Evolutionary conservation across 2,113 vertebrate genomes (phyloP).

Genomic region (zebrafish (Danio rerio)): GRCz12tu NC_133180.1:56540001-56540500

Average conservation of each 20-base stretch:
- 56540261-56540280: not conserved
- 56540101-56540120: constrained; percentile 37
- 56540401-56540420: too few species aligned
- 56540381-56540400: too few species aligned
- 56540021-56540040: constrained; percentile 53
- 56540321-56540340: not conserved
- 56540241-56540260: constrained; percentile 4
- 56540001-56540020: constrained; percentile 52
- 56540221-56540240: not conserved
- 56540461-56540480: too few species aligned
- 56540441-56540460: too few species aligned
- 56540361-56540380: too few species aligned
- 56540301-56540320: not conserved
- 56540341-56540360: not conserved
- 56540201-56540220: constrained; percentile 17
- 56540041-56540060: constrained; percentile 30
- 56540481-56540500: too few species aligned
- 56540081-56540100: constrained; percentile 38
- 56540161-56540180: constrained; percentile 17
- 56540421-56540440: too few species aligned
- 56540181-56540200: constrained; percentile 40
- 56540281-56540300: not conserved
- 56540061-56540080: constrained; percentile 31
- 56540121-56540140: constrained; percentile 18
- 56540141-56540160: not conserved